These are phyloP conservation scores for Sigmodon hispidus DNA, from an alignment of 2,113 vertebrate species.

Conservation along the genomic window DNA sequence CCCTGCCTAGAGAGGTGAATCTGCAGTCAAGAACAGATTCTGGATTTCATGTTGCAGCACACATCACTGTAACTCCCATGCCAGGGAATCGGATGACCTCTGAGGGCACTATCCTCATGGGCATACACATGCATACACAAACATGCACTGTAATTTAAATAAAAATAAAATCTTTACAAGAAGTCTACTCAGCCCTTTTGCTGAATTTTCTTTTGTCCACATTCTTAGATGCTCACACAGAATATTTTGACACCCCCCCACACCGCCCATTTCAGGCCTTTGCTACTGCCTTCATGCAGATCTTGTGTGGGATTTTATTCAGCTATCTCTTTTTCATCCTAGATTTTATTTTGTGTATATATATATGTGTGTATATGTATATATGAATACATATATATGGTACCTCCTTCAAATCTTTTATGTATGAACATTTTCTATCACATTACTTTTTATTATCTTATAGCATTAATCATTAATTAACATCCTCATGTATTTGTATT, in stretches of 20 bases:
- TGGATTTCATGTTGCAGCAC: not conserved
- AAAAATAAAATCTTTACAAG: not conserved
- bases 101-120: not conserved
- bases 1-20: not conserved
- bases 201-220: not conserved
- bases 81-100: no score
- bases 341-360: not conserved
- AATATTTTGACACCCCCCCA: no score
- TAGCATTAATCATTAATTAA: not conserved
- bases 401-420: not conserved
- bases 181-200: not conserved
- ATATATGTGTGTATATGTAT: not conserved
- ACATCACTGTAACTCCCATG: not conserved
- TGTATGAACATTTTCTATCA: not conserved
- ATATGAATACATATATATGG: no score
- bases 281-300: not conserved
- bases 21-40: no score
- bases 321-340: not conserved
- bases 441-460: not conserved
- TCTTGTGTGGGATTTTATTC: not conserved
- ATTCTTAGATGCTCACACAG: not conserved
- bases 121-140: not conserved
- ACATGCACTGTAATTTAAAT: not conserved
- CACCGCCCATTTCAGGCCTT: not conserved
- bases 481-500: not conserved